Percentiles rank a stretch among this genome's conserved stretches.
Conservation (phyloP, 1,140 invertebrate species). For the Eubasilissa regina region DNA sequence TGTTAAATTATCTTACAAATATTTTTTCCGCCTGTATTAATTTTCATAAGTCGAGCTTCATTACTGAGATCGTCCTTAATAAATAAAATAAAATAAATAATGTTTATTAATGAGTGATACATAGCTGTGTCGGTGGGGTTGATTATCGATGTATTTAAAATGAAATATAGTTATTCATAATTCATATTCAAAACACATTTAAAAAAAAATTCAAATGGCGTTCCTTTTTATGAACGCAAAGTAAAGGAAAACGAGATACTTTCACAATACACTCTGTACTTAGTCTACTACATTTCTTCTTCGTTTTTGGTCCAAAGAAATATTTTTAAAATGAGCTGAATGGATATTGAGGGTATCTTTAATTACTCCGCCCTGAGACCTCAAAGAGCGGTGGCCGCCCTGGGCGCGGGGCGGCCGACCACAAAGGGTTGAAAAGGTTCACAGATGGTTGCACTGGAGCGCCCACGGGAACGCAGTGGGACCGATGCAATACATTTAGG, state of each 20-base stretch:
- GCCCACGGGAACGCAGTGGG: constrained; percentile 37
- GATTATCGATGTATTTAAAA: no score
- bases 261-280: no score
- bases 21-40: no score
- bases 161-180: no score
- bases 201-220: no score
- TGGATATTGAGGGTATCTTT: constrained; percentile 26
- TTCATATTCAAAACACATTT: no score
- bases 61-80: no score
- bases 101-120: neutral
- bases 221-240: no score
- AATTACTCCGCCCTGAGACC: constrained; percentile 19
- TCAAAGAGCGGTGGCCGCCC: constrained; percentile 29
- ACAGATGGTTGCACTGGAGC: constrained; percentile 43
- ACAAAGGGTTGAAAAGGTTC: constrained; percentile 42
- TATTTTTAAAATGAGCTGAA: constrained; percentile 19
- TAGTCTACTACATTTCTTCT: neutral
- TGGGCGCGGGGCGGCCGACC: neutral
- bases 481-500: constrained; percentile 29
- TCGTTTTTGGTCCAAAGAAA: constrained; percentile 34
- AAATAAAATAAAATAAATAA: neutral
- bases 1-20: no score
- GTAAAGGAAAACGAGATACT: no score
- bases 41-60: constrained; percentile 1
- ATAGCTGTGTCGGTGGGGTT: no score